Conservation (phyloP, 2,113 vertebrate species). For the Progne subis region DNA sequence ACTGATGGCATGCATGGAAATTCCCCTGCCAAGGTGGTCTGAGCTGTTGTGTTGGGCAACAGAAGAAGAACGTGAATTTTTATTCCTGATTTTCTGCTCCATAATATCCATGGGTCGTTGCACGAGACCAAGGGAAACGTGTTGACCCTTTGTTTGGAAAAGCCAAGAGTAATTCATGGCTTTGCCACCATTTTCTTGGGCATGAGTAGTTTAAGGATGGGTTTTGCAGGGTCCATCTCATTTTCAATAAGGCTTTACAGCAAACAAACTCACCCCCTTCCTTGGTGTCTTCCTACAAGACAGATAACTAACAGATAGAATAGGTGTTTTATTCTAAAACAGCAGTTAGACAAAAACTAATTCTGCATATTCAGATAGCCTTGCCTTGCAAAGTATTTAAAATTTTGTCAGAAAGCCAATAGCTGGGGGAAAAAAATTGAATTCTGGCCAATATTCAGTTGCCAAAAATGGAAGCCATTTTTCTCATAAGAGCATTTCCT, state of each 20-base stretch:
- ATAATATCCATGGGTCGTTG: not conserved
- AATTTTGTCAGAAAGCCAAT: slow-evolving; percentile 28
- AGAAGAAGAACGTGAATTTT: not conserved
- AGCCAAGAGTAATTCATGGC: accelerated
- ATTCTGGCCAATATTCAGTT: not conserved
- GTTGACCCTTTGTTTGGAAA: not conserved
- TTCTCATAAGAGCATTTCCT: slow-evolving; percentile 28
- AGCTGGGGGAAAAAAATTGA: not conserved
- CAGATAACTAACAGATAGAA: not conserved
- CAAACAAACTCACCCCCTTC: not conserved
- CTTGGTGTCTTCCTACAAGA: not conserved
- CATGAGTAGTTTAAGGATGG: not conserved
- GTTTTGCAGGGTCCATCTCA: not conserved
- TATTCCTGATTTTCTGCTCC: not conserved
- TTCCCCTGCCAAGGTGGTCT: not conserved
- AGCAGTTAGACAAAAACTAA: not conserved
- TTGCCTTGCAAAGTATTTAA: slow-evolving; percentile 5
- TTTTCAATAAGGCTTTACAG: not conserved
- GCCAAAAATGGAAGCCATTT: slow-evolving; percentile 42
- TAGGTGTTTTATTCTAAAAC: not conserved
- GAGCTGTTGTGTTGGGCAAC: not conserved
- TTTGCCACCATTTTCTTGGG: not conserved
- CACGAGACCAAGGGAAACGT: not conserved
- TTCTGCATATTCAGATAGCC: not conserved
- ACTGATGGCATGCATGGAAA: not conserved